Evolutionary conservation across 1,140 invertebrate species (phyloP).

Genomic region (Lasaia peninsularis): DNA sequence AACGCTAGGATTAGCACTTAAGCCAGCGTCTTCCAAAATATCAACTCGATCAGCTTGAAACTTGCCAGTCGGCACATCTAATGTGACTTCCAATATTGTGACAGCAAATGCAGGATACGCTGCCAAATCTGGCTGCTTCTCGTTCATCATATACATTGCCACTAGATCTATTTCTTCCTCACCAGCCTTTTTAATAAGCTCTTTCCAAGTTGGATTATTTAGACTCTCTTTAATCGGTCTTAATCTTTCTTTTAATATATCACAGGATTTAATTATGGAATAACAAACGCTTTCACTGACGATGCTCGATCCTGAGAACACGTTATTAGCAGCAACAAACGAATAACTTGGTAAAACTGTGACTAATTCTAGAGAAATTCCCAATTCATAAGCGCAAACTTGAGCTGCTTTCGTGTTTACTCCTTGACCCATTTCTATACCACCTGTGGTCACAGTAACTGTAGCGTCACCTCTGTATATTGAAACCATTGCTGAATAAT

Average conservation of each 20-base stretch:
- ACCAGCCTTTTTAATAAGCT: slow-evolving; percentile 80
- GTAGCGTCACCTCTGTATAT: slow-evolving; percentile 87
- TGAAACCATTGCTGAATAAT: slow-evolving; percentile 81
- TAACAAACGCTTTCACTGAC: slow-evolving; percentile 84
- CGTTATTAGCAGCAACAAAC: slow-evolving; percentile 81
- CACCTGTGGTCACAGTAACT: slow-evolving; percentile 86
- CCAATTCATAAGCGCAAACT: slow-evolving; percentile 85
- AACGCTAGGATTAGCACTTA: slow-evolving; percentile 84
- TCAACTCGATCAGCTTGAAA: slow-evolving; percentile 83
- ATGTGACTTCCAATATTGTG: slow-evolving; percentile 81
- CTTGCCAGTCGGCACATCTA: slow-evolving; percentile 85
- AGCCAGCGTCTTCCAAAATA: slow-evolving; percentile 84
- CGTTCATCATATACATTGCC: slow-evolving; percentile 77
- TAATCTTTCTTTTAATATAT: slow-evolving; percentile 80
- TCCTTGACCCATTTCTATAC: slow-evolving; percentile 91
- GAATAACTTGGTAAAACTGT: slow-evolving; percentile 82
- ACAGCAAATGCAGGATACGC: slow-evolving; percentile 80
- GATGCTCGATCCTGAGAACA: slow-evolving; percentile 84
- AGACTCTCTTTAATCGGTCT: slow-evolving; percentile 80
- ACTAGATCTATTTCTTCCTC: slow-evolving; percentile 80
- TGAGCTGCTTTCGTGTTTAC: slow-evolving; percentile 83
- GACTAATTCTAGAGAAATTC: slow-evolving; percentile 83
- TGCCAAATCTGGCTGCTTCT: slow-evolving; percentile 61
- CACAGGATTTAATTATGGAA: slow-evolving; percentile 82
- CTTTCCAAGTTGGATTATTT: slow-evolving; percentile 81